Conservation (phyloP, 1,140 invertebrate species). For the Nylanderia fulva region DNA sequence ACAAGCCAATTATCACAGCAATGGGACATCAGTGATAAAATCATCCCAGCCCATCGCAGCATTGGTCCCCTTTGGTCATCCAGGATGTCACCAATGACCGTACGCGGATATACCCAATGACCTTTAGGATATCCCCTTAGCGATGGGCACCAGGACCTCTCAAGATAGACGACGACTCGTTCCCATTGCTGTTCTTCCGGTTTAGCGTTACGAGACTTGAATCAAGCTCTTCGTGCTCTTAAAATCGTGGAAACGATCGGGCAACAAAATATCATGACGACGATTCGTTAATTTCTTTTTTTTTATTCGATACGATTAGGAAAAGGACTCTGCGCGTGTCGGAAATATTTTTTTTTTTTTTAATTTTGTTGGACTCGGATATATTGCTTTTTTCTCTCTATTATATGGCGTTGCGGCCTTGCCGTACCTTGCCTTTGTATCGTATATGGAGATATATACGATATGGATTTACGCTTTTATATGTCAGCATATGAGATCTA, state of each 20-base stretch:
- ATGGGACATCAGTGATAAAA: slow-evolving; percentile 34
- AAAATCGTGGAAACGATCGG: slow-evolving; percentile 41
- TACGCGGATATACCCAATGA: slow-evolving; percentile 42
- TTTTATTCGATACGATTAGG: slow-evolving; percentile 32
- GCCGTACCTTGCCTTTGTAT: slow-evolving; percentile 6
- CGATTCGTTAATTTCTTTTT: not conserved
- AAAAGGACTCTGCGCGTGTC: slow-evolving; percentile 36
- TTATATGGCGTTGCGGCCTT: slow-evolving; percentile 32
- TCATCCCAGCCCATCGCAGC: slow-evolving; percentile 26
- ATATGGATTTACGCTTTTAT: slow-evolving; percentile 25
- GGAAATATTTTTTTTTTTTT: slow-evolving; percentile 18
- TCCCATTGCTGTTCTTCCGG: not conserved
- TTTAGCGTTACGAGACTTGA: not conserved
- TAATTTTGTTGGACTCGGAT: not conserved
- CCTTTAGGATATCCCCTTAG: slow-evolving; percentile 21
- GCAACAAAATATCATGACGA: slow-evolving; percentile 46
- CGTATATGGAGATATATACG: slow-evolving; percentile 24
- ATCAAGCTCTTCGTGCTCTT: slow-evolving; percentile 24
- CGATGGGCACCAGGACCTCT: not conserved
- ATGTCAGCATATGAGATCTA: slow-evolving; percentile 33
- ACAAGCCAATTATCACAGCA: slow-evolving; percentile 17
- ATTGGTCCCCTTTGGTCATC: slow-evolving; percentile 51
- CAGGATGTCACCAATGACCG: slow-evolving; percentile 50
- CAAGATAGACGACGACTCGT: not conserved
- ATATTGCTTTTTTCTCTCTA: slow-evolving; percentile 42